Evolutionary conservation across 2,888 invertebrate species (phyloP).

Genomic region (Pterostichus madidus): DNA sequence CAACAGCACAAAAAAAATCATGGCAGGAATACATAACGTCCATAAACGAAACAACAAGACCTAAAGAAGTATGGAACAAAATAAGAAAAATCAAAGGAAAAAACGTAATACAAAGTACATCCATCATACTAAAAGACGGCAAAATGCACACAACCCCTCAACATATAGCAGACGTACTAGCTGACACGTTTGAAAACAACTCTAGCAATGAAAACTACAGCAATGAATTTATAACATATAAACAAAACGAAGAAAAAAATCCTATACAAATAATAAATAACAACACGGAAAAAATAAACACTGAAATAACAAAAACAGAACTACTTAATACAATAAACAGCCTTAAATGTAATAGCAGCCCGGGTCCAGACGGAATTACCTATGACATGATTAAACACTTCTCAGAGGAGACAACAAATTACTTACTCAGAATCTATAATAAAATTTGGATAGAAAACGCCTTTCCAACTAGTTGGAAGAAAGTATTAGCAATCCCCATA

Average conservation of each 20-base stretch:
- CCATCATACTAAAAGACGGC: not conserved
- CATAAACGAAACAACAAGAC: conserved; percentile 10
- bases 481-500: conserved; percentile 26
- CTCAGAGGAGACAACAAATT: not conserved
- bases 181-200: conserved; percentile 9
- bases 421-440: conserved; percentile 12
- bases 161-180: conserved; percentile 12
- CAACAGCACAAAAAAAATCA: conserved; percentile 3
- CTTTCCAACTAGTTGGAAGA: not conserved
- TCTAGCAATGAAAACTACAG: conserved; percentile 15
- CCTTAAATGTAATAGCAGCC: conserved; percentile 8
- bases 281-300: conserved; percentile 30
- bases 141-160: not conserved
- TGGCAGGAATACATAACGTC: conserved; percentile 23
- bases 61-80: conserved; percentile 41
- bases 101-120: not conserved
- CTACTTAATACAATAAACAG: not conserved
- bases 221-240: not conserved
- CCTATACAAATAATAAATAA: not conserved
- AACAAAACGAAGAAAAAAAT: conserved; percentile 17
- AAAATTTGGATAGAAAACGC: conserved; percentile 21
- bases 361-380: conserved; percentile 21
- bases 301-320: conserved; percentile 5
- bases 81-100: conserved; percentile 1
- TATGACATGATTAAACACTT: conserved; percentile 28